phyloP scores from a whole-genome alignment of 2,113 vertebrate species.

The Grus americana region DNA sequence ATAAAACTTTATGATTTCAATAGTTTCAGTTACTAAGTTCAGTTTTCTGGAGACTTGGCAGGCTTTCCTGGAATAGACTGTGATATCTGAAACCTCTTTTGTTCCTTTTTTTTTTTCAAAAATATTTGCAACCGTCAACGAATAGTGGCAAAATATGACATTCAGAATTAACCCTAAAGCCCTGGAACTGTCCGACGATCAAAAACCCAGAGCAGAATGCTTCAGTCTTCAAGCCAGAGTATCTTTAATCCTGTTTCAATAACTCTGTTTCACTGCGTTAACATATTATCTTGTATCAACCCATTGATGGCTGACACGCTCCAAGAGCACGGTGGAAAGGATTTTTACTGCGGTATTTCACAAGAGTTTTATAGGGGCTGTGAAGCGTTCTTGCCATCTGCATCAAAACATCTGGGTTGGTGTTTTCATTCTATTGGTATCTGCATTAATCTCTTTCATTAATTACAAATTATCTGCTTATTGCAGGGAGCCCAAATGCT shows the following conservation, averaged over 20 bases:
- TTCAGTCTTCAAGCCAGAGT: background rate
- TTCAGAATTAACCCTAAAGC: slow-evolving; percentile 19
- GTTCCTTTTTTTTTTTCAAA: background rate
- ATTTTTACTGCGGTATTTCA: background rate
- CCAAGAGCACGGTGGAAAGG: background rate
- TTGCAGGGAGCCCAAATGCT: background rate
- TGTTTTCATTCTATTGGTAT: background rate
- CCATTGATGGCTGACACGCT: background rate
- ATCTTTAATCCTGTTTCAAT: slow-evolving; percentile 5
- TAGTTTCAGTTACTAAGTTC: slow-evolving; percentile 29
- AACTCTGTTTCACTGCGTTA: background rate
- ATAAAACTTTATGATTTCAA: slow-evolving; percentile 55
- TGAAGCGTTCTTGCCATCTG: background rate
- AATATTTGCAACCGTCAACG: slow-evolving; percentile 7
- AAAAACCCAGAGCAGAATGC: background rate
- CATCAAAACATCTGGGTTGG: background rate
- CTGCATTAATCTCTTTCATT: background rate
- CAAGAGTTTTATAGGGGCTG: background rate
- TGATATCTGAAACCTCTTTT: slow-evolving; percentile 45
- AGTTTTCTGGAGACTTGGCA: slow-evolving; percentile 33
- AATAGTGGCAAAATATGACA: background rate
- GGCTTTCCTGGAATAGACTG: slow-evolving; percentile 23
- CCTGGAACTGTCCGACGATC: background rate
- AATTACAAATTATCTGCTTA: background rate
- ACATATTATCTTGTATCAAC: background rate